Evolutionary conservation across 2,113 vertebrate species (phyloP).

Genomic region (Alouatta palliata): DNA sequence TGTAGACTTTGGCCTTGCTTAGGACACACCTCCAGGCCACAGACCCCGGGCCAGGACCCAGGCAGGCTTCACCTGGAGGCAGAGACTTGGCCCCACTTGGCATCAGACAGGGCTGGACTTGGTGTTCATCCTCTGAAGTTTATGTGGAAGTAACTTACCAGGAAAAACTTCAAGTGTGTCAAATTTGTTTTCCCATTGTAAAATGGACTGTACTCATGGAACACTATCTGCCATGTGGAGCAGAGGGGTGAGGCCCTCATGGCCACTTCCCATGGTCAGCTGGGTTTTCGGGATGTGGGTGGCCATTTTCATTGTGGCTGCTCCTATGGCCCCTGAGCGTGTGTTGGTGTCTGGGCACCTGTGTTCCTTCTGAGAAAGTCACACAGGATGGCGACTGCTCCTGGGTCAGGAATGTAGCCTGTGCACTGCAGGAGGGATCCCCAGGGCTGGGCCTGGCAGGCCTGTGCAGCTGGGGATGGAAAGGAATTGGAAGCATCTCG

Average conservation of each 20-base stretch:
- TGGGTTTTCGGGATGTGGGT: background rate
- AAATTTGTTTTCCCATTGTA: background rate
- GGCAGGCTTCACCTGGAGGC: background rate
- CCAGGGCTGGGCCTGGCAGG: background rate
- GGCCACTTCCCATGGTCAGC: background rate
- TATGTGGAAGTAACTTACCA: background rate
- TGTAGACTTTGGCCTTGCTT: background rate
- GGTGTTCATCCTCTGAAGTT: background rate
- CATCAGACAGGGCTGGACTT: rapidly evolving
- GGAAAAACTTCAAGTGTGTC: background rate
- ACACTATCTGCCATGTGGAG: background rate
- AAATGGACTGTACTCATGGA: background rate
- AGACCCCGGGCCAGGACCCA: background rate
- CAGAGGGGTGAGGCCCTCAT: too few species aligned
- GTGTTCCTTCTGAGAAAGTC: background rate
- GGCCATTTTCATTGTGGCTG: too few species aligned
- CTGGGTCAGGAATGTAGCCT: background rate
- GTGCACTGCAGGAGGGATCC: background rate
- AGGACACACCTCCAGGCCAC: background rate
- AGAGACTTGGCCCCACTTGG: background rate
- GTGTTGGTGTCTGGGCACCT: background rate
- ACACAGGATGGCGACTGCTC: too few species aligned
- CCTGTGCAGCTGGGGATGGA: background rate
- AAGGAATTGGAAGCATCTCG: background rate
- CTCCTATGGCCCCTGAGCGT: too few species aligned